Evolutionary conservation across 2,113 vertebrate genomes (phyloP).

Genomic region (Morone chrysops): DNA sequence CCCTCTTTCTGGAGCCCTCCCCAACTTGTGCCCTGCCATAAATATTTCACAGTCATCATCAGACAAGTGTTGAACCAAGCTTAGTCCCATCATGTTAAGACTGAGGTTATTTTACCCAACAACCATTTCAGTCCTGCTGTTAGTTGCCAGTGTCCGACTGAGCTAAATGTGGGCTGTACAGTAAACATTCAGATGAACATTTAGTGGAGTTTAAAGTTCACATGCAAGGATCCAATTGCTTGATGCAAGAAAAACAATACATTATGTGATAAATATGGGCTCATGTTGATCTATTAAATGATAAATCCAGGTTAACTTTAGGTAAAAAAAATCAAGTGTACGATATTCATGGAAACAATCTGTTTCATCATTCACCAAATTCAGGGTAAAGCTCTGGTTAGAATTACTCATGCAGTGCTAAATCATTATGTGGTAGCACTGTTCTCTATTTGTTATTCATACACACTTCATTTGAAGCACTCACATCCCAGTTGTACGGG

Average conservation of each 20-base stretch:
- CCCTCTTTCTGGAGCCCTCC: neutral
- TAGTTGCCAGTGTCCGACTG: neutral
- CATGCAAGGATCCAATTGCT: neutral
- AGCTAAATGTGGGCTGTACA: slow-evolving; percentile 2
- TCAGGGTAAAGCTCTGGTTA: neutral
- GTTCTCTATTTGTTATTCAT: slow-evolving; percentile 26
- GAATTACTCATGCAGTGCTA: neutral
- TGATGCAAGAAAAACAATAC: neutral
- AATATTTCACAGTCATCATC: slow-evolving; percentile 53
- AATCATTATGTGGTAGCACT: neutral
- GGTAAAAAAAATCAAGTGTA: no score
- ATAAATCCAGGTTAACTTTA: neutral
- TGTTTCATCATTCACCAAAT: slow-evolving; percentile 14
- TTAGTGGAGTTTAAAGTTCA: slow-evolving; percentile 4
- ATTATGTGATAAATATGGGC: neutral
- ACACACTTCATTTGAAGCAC: neutral
- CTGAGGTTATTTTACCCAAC: slow-evolving; percentile 19
- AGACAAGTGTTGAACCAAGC: slow-evolving; percentile 14
- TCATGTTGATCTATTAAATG: neutral
- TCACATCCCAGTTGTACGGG: neutral
- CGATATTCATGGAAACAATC: neutral
- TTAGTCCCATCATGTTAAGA: slow-evolving; percentile 27
- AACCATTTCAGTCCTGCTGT: slow-evolving; percentile 9
- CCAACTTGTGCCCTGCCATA: slow-evolving; percentile 10
- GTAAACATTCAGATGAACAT: neutral